Evolutionary conservation across 2,797 vertebrate genomes (phyloP).

Genomic region (Valencia hispanica): DNA sequence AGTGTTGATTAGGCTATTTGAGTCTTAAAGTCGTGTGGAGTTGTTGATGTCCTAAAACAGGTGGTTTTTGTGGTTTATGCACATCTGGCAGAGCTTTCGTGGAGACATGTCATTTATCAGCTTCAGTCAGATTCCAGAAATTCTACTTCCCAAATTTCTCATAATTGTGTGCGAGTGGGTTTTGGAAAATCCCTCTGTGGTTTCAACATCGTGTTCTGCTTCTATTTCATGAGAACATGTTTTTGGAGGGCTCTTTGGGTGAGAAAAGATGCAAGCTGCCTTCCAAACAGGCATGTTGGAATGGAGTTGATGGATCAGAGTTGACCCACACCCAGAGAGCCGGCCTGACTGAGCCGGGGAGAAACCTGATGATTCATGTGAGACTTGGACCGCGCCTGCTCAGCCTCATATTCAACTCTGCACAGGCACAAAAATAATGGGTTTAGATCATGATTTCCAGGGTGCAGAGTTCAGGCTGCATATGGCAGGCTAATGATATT

Average conservation of each 20-base stretch:
- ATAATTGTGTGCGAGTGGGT: slow-evolving; percentile 8
- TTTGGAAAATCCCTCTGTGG: slow-evolving; percentile 61
- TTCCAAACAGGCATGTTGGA: slow-evolving; percentile 63
- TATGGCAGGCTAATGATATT: neutral
- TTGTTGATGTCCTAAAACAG: slow-evolving; percentile 39
- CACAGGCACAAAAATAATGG: neutral
- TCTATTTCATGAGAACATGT: slow-evolving; percentile 57
- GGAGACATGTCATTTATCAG: slow-evolving; percentile 6
- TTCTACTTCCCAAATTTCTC: slow-evolving; percentile 10
- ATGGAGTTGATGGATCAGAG: slow-evolving; percentile 47
- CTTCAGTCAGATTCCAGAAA: neutral
- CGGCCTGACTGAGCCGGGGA: slow-evolving; percentile 23
- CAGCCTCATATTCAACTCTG: slow-evolving; percentile 31
- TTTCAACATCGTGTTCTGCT: slow-evolving; percentile 49
- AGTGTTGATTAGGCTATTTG: neutral
- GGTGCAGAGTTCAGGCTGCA: neutral
- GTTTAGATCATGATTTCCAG: slow-evolving; percentile 16
- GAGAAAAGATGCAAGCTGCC: slow-evolving; percentile 36
- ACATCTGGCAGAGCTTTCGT: slow-evolving; percentile 26
- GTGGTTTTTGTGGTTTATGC: slow-evolving; percentile 32
- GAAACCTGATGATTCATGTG: slow-evolving; percentile 50
- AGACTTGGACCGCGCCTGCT: slow-evolving; percentile 25
- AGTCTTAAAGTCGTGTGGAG: slow-evolving; percentile 12
- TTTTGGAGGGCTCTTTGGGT: slow-evolving; percentile 45
- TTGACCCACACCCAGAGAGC: slow-evolving; percentile 56